Evolutionary conservation across 92 coral and sea anemone genomes (phyloP).

Genomic region (Zoanthus sociatus): DNA sequence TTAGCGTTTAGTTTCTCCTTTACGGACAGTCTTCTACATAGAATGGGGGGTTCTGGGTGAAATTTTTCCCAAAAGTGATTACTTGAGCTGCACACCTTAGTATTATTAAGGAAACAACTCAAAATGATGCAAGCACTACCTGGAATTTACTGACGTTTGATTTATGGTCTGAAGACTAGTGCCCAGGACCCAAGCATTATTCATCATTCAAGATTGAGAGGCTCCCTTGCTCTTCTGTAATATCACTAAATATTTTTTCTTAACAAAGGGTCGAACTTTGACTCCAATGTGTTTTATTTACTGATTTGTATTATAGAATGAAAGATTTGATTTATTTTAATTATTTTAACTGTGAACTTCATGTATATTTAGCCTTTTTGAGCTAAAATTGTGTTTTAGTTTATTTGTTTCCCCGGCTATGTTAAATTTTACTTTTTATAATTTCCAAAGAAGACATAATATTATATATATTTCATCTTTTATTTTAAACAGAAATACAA

Average conservation of each 20-base stretch:
- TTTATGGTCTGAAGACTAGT: conserved; percentile 30
- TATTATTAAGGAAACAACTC: conserved; percentile 14
- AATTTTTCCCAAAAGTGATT: conserved; percentile 20
- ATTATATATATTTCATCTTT: conserved; percentile 17
- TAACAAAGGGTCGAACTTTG: conserved; percentile 47
- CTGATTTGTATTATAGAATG: conserved; percentile 46
- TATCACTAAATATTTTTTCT: conserved; percentile 28
- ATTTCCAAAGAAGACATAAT: conserved; percentile 38
- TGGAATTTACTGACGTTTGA: conserved; percentile 8
- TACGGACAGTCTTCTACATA: conserved; percentile 31
- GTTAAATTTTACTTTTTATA: conserved; percentile 39
- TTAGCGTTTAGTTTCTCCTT: conserved; percentile 49
- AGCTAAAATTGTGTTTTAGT: conserved; percentile 1
- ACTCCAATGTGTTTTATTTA: conserved; percentile 48
- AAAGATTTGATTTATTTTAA: conserved; percentile 12
- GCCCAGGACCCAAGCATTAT: conserved; percentile 47
- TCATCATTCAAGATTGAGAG: conserved; percentile 5
- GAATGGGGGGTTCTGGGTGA: conserved; percentile 36
- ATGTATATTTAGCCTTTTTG: no score
- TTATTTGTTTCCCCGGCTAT: conserved; percentile 28
- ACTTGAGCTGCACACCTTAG: conserved; percentile 18
- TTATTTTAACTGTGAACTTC: conserved; percentile 23
- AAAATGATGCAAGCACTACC: conserved; percentile 13
- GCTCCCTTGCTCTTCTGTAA: conserved; percentile 40
- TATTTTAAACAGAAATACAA: conserved; percentile 33